Evolutionary conservation across 2,888 invertebrate species (phyloP).

Genomic region (Slavum lentiscoides): DNA sequence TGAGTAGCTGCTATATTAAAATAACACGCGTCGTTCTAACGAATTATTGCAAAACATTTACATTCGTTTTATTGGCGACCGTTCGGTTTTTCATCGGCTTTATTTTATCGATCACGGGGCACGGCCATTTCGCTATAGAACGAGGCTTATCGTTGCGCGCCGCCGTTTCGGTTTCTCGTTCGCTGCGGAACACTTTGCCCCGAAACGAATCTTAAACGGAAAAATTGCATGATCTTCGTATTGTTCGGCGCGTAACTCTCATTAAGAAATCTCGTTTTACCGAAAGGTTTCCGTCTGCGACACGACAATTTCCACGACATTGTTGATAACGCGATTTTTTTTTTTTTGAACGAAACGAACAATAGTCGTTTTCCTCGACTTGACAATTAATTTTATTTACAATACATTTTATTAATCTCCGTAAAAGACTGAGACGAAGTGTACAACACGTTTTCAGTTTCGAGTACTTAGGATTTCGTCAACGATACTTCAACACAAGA

Average conservation of each 20-base stretch:
- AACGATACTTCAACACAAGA: too few relatives aligned
- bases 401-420: too few relatives aligned
- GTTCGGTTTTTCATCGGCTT: neutral
- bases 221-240: conserved; percentile 3
- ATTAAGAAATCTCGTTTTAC: conserved; percentile 19
- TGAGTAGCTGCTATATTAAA: too few relatives aligned
- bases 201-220: neutral
- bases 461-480: too few relatives aligned
- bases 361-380: too few relatives aligned
- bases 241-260: neutral
- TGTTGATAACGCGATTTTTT: neutral
- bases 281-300: neutral
- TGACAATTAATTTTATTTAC: too few relatives aligned
- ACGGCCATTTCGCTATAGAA: neutral
- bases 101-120: neutral
- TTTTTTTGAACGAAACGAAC: too few relatives aligned
- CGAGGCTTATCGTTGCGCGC: neutral
- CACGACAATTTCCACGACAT: neutral
- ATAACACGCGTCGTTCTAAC: neutral
- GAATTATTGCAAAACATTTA: neutral
- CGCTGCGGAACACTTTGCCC: neutral
- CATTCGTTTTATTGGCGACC: neutral
- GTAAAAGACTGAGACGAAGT: too few relatives aligned
- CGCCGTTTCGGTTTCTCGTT: neutral
- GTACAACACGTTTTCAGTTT: too few relatives aligned